Evolutionary conservation across 2,797 vertebrate species (phyloP).

Genomic region (Parambassis ranga): DNA sequence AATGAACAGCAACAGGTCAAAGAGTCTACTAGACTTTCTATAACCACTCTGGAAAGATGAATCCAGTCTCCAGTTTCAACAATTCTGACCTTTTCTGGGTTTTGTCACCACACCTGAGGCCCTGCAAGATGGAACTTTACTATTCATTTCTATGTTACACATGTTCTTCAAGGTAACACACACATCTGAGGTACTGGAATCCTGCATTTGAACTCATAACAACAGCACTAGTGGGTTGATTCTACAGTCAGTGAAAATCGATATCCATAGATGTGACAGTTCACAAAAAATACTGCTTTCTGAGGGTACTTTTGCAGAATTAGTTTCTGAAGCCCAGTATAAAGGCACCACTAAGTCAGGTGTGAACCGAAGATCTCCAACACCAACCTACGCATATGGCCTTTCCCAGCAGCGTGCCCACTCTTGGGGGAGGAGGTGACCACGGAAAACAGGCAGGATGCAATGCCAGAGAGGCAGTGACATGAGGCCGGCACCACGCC

Average conservation of each 20-base stretch:
- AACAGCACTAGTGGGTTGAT: not conserved
- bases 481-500: conserved; percentile 37
- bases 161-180: not conserved
- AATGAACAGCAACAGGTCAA: not conserved
- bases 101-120: too few species aligned
- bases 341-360: conserved; percentile 21
- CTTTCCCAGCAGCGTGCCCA: conserved; percentile 32
- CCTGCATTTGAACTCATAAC: not conserved
- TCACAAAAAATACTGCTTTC: not conserved
- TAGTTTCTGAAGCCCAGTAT: not conserved
- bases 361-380: conserved; percentile 41
- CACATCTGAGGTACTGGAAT: not conserved
- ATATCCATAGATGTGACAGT: not conserved
- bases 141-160: not conserved
- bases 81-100: too few species aligned
- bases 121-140: too few species aligned
- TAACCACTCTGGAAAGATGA: too few species aligned
- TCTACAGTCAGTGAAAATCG: not conserved
- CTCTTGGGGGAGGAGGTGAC: conserved; percentile 40
- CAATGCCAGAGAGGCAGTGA: conserved; percentile 24
- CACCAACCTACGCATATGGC: conserved; percentile 40
- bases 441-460: conserved; percentile 15
- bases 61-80: too few species aligned
- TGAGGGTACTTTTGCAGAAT: not conserved
- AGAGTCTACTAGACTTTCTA: too few species aligned